Base-by-base conservation (phyloP, 2,888 invertebrate species). In the Orthonychiurus folsomi region DNA sequence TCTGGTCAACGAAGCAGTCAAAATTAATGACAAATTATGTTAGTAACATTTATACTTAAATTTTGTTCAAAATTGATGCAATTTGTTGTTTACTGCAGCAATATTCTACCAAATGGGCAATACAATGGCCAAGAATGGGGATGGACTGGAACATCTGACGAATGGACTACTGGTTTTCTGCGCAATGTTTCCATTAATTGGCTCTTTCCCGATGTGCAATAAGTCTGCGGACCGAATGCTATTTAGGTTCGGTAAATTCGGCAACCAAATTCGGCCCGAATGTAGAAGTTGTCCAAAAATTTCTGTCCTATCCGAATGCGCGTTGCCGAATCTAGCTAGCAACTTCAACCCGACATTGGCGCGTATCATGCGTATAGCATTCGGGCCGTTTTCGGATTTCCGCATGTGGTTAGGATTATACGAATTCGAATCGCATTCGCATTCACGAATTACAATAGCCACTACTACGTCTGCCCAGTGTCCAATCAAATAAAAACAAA, bases 171-270 rank as follows among this genome's bases (percentile, higher is more conserved):
- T n/a, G n/a, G n/a, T n/a, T n/a, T n/a, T n/a, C n/a, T n/a, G n/a
- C n/a, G n/a, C n/a, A n/a, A n/a, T n/a, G n/a, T n/a, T n/a, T n/a
- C n/a, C n/a, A n/a, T n/a, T n/a, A n/a, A n/a, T n/a, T n/a, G n/a
- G n/a, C n/a, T n/a, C n/a, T n/a, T n/a, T n/a, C 52, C 52, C 52
- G 52, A 52, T 52, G 52, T 52, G 52, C 52, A 52, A 52, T 9
- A 52, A 52, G 24, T 52, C 3, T 52, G 24, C 52, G 52, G 52
- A 9, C 52, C 52, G 52, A 9, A 23, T 52, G 5, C 52, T 12
- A 3, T 23, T 52, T 52, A 12, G 21, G n/a, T 52, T n/a, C n/a
- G n/a, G n/a, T n/a, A n/a, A n/a, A n/a, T n/a, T 21, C 52, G 52
- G 52, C 9, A 9, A 9, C 9, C 24, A n/a, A 52, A 52, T 52